Conservation (phyloP, 2,888 invertebrate species). For the Halictus ligatus region DNA sequence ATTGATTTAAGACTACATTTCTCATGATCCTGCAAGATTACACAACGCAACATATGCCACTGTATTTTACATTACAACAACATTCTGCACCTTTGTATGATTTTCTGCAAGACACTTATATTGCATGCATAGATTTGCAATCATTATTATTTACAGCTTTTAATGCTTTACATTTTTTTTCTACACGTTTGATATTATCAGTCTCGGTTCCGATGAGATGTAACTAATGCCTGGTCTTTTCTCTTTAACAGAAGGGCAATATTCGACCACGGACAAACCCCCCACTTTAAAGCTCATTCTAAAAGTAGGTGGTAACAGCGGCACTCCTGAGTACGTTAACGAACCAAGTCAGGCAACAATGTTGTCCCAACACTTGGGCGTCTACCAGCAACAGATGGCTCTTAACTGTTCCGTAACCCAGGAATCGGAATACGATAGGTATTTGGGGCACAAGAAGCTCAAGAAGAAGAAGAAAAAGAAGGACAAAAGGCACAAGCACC, state of each 20-base stretch:
- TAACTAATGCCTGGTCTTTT: conserved; percentile 15
- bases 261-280: conserved; percentile 84
- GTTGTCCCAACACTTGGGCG: conserved; percentile 78
- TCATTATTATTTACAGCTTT: conserved; percentile 55
- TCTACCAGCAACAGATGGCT: conserved; percentile 81
- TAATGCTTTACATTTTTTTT: conserved; percentile 51
- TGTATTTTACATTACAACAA: conserved; percentile 47
- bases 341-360: conserved; percentile 78
- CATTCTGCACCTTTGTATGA: conserved; percentile 62
- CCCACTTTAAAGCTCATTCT: conserved; percentile 89
- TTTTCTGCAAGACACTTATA: conserved; percentile 60
- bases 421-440: conserved; percentile 81
- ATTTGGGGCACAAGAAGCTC: conserved; percentile 87
- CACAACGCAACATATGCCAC: conserved; percentile 35
- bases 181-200: neutral
- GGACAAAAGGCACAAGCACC: conserved; percentile 90
- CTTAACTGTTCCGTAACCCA: conserved; percentile 81
- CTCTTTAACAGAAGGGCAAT: conserved; percentile 75
- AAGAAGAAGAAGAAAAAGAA: conserved; percentile 94
- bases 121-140: conserved; percentile 63
- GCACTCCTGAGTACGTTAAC: conserved; percentile 87
- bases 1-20: conserved; percentile 59
- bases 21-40: conserved; percentile 43
- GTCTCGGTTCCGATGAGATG: too few species aligned
- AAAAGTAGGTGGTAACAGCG: conserved; percentile 89